A percentile compares a stretch with the other conserved stretches of the same genome.
phyloP scores from a whole-genome alignment of 1,140 invertebrate species.

The Sipha flava region DNA sequence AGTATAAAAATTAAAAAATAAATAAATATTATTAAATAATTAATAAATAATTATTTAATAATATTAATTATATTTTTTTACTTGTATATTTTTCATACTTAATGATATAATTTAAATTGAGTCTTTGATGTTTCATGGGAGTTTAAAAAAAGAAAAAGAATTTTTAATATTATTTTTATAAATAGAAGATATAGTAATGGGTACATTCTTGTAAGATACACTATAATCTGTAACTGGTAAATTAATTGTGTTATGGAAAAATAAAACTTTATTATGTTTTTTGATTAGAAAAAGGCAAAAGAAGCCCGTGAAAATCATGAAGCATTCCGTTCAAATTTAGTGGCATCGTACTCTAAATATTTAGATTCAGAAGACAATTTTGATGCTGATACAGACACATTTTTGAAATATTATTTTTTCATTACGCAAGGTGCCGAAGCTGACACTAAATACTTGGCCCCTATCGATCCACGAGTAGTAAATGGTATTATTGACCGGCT shows the following conservation, averaged over 20 bases:
- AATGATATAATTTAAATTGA: too few species aligned
- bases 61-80: too few species aligned
- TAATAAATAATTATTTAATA: too few species aligned
- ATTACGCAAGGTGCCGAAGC: conserved; percentile 12
- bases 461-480: neutral
- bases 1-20: too few species aligned
- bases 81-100: too few species aligned
- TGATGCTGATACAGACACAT: neutral
- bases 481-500: neutral
- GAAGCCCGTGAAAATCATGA: neutral
- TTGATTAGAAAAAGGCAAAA: neutral
- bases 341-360: neutral
- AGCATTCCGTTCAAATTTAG: neutral
- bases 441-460: neutral
- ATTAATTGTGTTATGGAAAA: neutral
- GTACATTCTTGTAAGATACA: neutral
- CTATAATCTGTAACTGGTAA: too few species aligned
- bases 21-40: too few species aligned
- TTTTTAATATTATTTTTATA: too few species aligned
- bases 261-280: neutral
- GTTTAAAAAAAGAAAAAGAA: too few species aligned
- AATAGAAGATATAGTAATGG: neutral
- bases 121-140: too few species aligned
- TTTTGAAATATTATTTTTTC: conserved; percentile 23
- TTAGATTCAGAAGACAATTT: neutral